Conservation (phyloP, 2,888 invertebrate genomes). For the Phaedon cochleariae region DNA sequence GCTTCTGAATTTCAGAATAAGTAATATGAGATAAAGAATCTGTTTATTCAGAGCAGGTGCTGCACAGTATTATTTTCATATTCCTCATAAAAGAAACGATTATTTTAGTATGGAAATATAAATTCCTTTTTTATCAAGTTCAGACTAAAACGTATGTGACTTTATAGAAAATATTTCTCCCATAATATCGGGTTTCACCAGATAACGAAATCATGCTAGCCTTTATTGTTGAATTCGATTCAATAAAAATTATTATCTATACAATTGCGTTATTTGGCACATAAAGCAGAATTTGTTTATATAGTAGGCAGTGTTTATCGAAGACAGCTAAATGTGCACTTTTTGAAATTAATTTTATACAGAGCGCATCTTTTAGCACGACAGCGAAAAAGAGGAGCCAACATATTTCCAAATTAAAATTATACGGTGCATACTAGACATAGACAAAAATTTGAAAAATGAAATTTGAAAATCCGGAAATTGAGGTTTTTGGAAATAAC, state of each 20-base stretch:
- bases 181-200: constrained; percentile 42
- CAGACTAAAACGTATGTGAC: constrained; percentile 39
- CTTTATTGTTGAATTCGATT: constrained; percentile 39
- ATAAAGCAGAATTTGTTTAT: constrained; percentile 31
- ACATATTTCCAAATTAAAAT: neutral
- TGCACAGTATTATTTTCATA: constrained; percentile 34
- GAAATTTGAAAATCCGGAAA: too few species aligned
- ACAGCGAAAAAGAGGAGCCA: neutral
- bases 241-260: constrained; percentile 39
- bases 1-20: constrained; percentile 21
- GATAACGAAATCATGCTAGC: constrained; percentile 37
- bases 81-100: constrained; percentile 39
- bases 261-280: constrained; percentile 28
- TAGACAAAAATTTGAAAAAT: too few species aligned
- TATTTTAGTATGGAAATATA: constrained; percentile 37
- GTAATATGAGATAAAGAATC: constrained; percentile 31
- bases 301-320: constrained; percentile 24
- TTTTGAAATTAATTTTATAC: constrained; percentile 23
- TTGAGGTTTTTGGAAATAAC: too few species aligned
- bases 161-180: constrained; percentile 45
- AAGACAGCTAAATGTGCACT: constrained; percentile 25
- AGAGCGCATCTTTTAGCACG: constrained; percentile 11
- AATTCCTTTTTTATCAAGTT: constrained; percentile 37
- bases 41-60: constrained; percentile 33
- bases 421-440: too few species aligned